Conservation (phyloP, 2,113 vertebrate species). For the Corythornis cristatus region DNA sequence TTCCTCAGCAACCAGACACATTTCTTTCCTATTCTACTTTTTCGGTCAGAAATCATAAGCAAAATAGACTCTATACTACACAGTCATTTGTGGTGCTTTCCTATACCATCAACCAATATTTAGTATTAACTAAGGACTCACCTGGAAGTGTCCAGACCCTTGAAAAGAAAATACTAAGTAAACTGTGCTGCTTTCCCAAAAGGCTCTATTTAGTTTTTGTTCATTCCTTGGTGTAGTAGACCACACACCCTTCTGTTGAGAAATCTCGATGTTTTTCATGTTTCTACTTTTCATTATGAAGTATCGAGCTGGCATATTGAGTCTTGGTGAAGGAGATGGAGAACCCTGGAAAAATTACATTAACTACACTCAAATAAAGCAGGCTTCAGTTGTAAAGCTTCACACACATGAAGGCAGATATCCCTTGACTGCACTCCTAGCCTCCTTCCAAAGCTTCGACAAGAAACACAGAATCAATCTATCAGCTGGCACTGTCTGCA, state of each 20-base stretch:
- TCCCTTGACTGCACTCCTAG: fast-evolving
- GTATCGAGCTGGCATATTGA: slow-evolving; percentile 78
- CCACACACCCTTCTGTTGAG: slow-evolving; percentile 92
- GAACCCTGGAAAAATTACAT: slow-evolving; percentile 66
- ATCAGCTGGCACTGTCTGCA: background rate
- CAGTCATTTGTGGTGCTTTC: background rate
- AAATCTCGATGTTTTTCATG: slow-evolving; percentile 87
- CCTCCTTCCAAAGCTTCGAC: background rate
- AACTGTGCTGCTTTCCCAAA: slow-evolving; percentile 79
- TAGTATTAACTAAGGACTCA: slow-evolving; percentile 52
- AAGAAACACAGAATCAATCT: background rate
- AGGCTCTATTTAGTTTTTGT: slow-evolving; percentile 85
- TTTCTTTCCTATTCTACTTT: background rate
- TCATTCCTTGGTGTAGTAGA: slow-evolving; percentile 89
- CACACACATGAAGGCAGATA: background rate
- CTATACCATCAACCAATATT: background rate
- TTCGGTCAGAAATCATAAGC: background rate
- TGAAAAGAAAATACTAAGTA: slow-evolving; percentile 94
- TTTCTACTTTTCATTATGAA: slow-evolving; percentile 96
- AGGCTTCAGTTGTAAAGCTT: background rate
- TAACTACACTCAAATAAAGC: background rate
- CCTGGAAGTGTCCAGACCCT: slow-evolving; percentile 93
- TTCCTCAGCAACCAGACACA: background rate
- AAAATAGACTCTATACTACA: background rate
- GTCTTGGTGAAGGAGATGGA: slow-evolving; percentile 73